A percentile compares a stretch with the other conserved stretches of the same genome.
phyloP scores from a whole-genome alignment of 2,113 vertebrate genomes.

The Hypanus sabinus region DNA sequence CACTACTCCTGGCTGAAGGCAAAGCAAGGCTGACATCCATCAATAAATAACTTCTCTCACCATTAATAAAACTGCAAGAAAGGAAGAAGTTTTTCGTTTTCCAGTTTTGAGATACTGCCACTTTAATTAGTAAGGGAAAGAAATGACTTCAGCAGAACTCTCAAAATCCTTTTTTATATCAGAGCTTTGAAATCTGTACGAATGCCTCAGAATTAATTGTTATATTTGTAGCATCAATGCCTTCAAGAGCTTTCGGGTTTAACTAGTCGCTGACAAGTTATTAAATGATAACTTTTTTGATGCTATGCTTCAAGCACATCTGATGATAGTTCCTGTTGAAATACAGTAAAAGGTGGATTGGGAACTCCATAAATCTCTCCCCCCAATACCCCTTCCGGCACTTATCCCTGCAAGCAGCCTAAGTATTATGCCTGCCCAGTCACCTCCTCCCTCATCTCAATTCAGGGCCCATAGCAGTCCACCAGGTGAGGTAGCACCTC shows the following conservation, averaged over 20 bases:
- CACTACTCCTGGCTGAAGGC: not conserved
- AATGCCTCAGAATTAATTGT: not conserved
- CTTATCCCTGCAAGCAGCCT: no score
- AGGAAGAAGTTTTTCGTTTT: not conserved
- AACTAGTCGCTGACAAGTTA: not conserved
- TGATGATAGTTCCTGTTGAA: not conserved
- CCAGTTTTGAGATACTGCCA: not conserved
- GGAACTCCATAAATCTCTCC: no score
- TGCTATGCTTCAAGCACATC: not conserved
- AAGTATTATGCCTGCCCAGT: no score
- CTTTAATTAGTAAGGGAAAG: not conserved
- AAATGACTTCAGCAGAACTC: not conserved
- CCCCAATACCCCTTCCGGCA: no score
- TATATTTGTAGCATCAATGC: not conserved
- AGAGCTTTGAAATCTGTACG: not conserved
- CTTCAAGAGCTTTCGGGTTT: not conserved
- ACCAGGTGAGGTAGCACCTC: no score
- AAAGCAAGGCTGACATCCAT: not conserved
- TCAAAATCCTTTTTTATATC: not conserved
- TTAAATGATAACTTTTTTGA: constrained; percentile 19
- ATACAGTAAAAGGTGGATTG: no score
- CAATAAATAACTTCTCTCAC: not conserved
- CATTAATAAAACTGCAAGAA: not conserved
- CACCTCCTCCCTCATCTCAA: no score
- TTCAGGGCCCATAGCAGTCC: no score